Base-by-base conservation (phyloP, 2,888 invertebrate species). In the Bembecia ichneumoniformis region DNA sequence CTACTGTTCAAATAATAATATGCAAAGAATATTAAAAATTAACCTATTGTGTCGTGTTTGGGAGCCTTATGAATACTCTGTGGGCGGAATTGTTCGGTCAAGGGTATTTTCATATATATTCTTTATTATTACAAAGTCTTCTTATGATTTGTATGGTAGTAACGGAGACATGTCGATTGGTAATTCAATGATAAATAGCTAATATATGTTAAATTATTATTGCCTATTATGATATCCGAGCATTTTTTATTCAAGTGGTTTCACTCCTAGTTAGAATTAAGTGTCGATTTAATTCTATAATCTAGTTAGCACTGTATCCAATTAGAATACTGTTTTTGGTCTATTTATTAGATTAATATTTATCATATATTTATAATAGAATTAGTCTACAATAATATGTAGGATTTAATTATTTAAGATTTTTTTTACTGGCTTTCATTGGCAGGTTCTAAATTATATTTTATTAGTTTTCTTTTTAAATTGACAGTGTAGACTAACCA, bases 21-120 rank as follows among this genome's bases (percentile, higher is more conserved):
- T 28, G 28, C 28, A 28, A 28, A 28, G 28, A 17, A 60, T 65
- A 58, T 71, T 73, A 75, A 73, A 76, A 74, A 80, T 75, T 73
- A 68, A 58, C 58, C 67, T 60, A 73, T 74, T 77, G 76, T 76
- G 52, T 67, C 70, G 65, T 55, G 54, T 63, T 79, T 68, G 64
- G 74, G 74, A 52, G 49, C 51, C 57, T 58, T 58, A 60, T 66
- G 65, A 69, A 67, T 63, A 63, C 49, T 52, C 56, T 55, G 82
- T 82, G 68, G 82, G 82, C 55, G 66, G 62, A 62, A 68, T 62
- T 54, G 62, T 71, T 74, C 71, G 73, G 75, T 74, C 77, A 75
- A 80, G 77, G 72, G 62, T 62, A 67, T 55, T 62, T 65, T 67
- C 58, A 61, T 54, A 35, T 35, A 40, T 40, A 40, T 40, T 40